phyloP scores from a whole-genome alignment of 2,888 invertebrate species.

The Vanessa cardui region DNA sequence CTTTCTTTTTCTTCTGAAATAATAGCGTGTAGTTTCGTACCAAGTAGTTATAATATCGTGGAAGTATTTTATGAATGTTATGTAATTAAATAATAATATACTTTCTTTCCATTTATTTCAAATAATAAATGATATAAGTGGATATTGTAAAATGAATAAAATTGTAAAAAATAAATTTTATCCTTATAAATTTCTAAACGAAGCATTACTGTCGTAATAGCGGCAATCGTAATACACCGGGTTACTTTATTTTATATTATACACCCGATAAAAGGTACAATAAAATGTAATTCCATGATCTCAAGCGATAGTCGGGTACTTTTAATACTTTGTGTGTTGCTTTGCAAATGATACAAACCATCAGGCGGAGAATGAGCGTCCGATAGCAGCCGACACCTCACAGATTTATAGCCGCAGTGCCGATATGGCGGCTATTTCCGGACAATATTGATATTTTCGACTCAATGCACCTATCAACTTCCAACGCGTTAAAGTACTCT shows the following conservation, averaged over 20 bases:
- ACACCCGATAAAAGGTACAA: not conserved
- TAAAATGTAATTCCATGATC: constrained; percentile 1
- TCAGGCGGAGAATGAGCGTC: constrained; percentile 72
- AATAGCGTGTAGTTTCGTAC: not conserved
- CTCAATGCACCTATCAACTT: constrained; percentile 70
- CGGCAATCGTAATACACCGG: not conserved
- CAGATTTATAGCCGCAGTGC: constrained; percentile 70
- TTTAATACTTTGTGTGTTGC: constrained; percentile 74
- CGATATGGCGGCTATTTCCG: constrained; percentile 73
- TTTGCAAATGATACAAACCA: constrained; percentile 81
- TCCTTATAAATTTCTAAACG: not conserved
- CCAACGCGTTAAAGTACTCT: constrained; percentile 71
- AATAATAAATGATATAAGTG: too few species aligned
- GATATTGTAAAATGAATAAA: too few species aligned
- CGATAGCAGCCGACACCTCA: constrained; percentile 77
- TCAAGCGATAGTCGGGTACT: constrained; percentile 46
- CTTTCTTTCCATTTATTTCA: too few species aligned
- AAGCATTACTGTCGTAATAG: too few species aligned
- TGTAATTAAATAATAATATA: too few species aligned
- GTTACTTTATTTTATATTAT: not conserved
- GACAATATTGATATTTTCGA: constrained; percentile 75
- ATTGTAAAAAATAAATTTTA: too few species aligned
- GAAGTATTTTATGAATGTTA: not conserved
- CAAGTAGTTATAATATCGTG: not conserved
- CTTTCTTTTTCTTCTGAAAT: constrained; percentile 3